Evolutionary conservation across 2,113 vertebrate genomes (phyloP).

Genomic region (Triplophysa dalaica): DNA sequence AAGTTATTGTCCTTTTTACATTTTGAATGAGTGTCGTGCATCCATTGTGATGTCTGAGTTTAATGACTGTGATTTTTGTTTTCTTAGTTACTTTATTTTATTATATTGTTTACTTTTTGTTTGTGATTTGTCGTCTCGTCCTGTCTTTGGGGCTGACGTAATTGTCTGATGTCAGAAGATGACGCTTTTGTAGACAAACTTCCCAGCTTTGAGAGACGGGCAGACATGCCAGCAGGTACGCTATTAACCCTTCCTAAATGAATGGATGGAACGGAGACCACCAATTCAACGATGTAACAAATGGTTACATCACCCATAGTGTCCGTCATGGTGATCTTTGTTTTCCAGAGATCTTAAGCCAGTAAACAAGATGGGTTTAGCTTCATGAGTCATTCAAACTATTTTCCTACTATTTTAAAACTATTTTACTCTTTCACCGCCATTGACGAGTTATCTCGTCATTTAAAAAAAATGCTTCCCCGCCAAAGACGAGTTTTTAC

Average conservation of each 20-base stretch:
- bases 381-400: slow-evolving; percentile 54
- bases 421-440: no score
- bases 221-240: slow-evolving; percentile 86
- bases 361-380: slow-evolving; percentile 13
- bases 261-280: slow-evolving; percentile 37
- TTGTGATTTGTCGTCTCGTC: slow-evolving; percentile 66
- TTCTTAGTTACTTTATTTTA: slow-evolving; percentile 54
- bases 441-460: no score
- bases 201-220: slow-evolving; percentile 84
- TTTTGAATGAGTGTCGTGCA: slow-evolving; percentile 31
- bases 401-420: no score
- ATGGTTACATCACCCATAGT: slow-evolving; percentile 57
- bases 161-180: slow-evolving; percentile 83
- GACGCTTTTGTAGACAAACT: slow-evolving; percentile 90
- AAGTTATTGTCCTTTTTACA: background rate
- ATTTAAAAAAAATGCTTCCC: no score
- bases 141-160: slow-evolving; percentile 70
- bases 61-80: slow-evolving; percentile 40
- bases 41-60: slow-evolving; percentile 33
- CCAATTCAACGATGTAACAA: slow-evolving; percentile 63
- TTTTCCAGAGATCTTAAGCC: slow-evolving; percentile 1
- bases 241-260: slow-evolving; percentile 62
- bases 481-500: no score
- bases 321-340: slow-evolving; percentile 31
- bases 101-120: slow-evolving; percentile 63